A percentile compares a stretch with the other conserved stretches of the same genome.
These are phyloP conservation scores for Oreotrochilus melanogaster DNA, from an alignment of 2,113 vertebrate species.

Conservation along the genomic window DNA sequence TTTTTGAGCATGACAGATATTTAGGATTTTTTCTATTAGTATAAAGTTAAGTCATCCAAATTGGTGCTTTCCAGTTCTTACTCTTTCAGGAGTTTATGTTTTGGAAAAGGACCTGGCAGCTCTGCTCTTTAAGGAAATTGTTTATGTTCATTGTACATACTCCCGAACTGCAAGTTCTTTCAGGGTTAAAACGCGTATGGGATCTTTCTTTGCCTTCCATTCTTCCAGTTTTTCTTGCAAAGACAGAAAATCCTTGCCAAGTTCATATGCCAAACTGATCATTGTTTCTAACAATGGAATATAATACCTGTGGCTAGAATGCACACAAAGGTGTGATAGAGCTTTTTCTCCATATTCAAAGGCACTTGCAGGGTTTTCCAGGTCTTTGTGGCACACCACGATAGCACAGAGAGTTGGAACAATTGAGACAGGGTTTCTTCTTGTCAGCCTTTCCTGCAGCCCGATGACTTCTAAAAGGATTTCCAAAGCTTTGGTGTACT, in stretches of 20 bases:
- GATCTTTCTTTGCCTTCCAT: slow-evolving; percentile 76
- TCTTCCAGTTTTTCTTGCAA: slow-evolving; percentile 85
- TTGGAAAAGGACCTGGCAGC: background rate
- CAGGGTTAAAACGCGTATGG: slow-evolving; percentile 73
- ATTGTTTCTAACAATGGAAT: slow-evolving; percentile 84
- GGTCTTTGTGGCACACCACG: slow-evolving; percentile 88
- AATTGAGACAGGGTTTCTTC: slow-evolving; percentile 71
- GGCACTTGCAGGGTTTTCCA: slow-evolving; percentile 80
- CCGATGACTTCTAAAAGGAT: slow-evolving; percentile 77
- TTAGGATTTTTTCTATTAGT: background rate
- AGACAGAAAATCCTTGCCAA: slow-evolving; percentile 86
- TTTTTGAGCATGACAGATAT: background rate
- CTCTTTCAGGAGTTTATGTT: background rate
- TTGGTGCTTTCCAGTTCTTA: background rate
- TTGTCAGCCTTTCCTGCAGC: slow-evolving; percentile 86
- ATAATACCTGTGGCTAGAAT: slow-evolving; percentile 78
- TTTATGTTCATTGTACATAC: slow-evolving; percentile 67
- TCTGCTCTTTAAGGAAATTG: background rate
- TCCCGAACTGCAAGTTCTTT: slow-evolving; percentile 91
- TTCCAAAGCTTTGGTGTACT: slow-evolving; percentile 81
- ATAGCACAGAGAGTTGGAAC: slow-evolving; percentile 87
- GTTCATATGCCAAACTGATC: slow-evolving; percentile 85
- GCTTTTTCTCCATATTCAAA: slow-evolving; percentile 82
- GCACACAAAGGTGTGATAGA: slow-evolving; percentile 73
- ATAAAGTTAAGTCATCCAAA: background rate